These are phyloP conservation scores for Lepus townsendii DNA, from an alignment of 2,797 vertebrate species.

Conservation along the genomic window DNA sequence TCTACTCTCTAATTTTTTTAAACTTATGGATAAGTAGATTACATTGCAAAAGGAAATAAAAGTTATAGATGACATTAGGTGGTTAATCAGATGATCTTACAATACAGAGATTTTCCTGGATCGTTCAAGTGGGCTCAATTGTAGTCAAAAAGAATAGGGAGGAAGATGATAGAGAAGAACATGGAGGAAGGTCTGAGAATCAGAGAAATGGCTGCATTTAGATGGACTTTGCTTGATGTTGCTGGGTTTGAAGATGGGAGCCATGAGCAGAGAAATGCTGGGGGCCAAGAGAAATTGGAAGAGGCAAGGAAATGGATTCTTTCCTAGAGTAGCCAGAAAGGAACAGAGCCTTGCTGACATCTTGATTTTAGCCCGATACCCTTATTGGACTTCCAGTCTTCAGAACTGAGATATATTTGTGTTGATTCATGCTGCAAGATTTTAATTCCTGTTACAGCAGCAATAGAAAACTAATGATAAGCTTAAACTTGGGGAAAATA, in stretches of 20 bases:
- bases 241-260: neutral
- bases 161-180: neutral
- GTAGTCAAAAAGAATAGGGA: neutral
- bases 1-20: neutral
- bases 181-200: neutral
- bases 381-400: neutral
- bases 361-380: neutral
- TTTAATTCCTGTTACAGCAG: neutral
- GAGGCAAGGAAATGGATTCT: neutral
- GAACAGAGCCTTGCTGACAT: neutral
- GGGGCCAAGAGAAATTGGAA: neutral
- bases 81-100: slow-evolving; percentile 17
- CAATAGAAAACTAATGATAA: slow-evolving; percentile 18
- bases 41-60: neutral
- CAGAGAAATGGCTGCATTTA: neutral
- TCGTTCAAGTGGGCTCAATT: neutral
- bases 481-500: slow-evolving; percentile 2
- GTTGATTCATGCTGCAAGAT: neutral
- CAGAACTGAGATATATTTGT: neutral
- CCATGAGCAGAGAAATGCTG: neutral
- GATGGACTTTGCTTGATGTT: neutral
- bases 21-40: neutral
- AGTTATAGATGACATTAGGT: neutral
- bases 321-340: neutral
- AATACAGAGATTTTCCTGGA: neutral